phyloP scores from a whole-genome alignment of 2,888 invertebrate genomes.

The Drosophila paucipuncta region DNA sequence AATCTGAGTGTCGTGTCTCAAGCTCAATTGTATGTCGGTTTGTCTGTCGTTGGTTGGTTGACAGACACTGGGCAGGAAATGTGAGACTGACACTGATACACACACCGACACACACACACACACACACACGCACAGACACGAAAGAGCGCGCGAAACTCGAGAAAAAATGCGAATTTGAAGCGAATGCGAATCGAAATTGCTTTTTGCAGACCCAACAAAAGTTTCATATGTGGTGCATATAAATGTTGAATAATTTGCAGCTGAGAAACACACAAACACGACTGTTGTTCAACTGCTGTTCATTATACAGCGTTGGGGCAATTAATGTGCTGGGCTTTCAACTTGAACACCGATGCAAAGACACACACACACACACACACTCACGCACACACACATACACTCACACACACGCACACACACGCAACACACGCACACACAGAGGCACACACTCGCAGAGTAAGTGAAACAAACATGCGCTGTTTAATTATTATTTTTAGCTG shows the following conservation, averaged over 20 bases:
- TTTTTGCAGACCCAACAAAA: constrained; percentile 48
- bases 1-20: constrained; percentile 18
- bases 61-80: constrained; percentile 44
- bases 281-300: constrained; percentile 64
- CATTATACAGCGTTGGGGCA: constrained; percentile 60
- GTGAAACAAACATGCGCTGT: constrained; percentile 70
- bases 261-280: constrained; percentile 17
- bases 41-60: background rate
- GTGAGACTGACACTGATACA: constrained; percentile 24
- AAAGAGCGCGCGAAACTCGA: constrained; percentile 27
- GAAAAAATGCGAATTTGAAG: constrained; percentile 24
- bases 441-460: constrained; percentile 20
- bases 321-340: constrained; percentile 57
- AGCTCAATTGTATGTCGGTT: constrained; percentile 30
- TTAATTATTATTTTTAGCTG: constrained; percentile 77
- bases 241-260: constrained; percentile 40
- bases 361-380: constrained; percentile 35
- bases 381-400: constrained; percentile 11
- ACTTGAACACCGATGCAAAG: constrained; percentile 47
- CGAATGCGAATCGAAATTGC: constrained; percentile 34
- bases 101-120: background rate
- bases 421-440: constrained; percentile 17
- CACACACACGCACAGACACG: background rate
- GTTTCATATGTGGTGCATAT: constrained; percentile 18
- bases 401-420: constrained; percentile 15